Evolutionary conservation across 2,113 vertebrate genomes (phyloP), one percentile per base, ranked within the genome.

Genomic region (Misgurnus anguillicaudatus): DNA sequence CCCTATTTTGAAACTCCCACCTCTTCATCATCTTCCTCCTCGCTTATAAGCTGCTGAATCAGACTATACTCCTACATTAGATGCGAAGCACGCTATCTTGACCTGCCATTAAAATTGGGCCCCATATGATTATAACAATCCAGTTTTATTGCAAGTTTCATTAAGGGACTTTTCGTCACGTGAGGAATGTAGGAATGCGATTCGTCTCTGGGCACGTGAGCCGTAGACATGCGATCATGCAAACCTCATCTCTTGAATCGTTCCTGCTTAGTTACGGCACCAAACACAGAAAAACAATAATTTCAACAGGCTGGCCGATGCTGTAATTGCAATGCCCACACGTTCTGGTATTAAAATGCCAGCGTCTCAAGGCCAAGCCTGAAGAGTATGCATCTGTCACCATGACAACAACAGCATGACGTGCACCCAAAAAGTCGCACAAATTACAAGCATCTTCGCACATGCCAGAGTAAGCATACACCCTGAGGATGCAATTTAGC

Each of bases 251-350:
- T 70, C 75, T 60, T 48, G 55, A 38, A 53, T 66, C 65, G 69
- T 68, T 86, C 77, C 87, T 86, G 81, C 88, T 84, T 91, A 86
- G 92, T 88, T 90, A 92, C 91, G 64, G 64, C 64, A 85, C 14
- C 87, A 89, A 92, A 92, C 89, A 91, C n/a, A 83, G 62, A 82
- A 83, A 92, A 91, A 93, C 88, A 91, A 86, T 88, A 81, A 88
- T 90, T 89, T 87, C 4, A 87, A 87, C 66, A 81, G 31, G 60
- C 61, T 83, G 67, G 78, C 76, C 76, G 10, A 53, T 9, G 41
- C 11, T 57, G 73, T 88, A 87, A 90, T 88, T 85, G 88, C 73
- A 81, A 64, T 67, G 76, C 42, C 68, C 51, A 75, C 55, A 55
- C 48, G 21, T 51, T 71, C 82, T 63, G 74, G 39, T 16, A 68